Conservation (phyloP, 30 jellyfish, hydroid and myxozoan species). For the Morbakka virulenta region DNA sequence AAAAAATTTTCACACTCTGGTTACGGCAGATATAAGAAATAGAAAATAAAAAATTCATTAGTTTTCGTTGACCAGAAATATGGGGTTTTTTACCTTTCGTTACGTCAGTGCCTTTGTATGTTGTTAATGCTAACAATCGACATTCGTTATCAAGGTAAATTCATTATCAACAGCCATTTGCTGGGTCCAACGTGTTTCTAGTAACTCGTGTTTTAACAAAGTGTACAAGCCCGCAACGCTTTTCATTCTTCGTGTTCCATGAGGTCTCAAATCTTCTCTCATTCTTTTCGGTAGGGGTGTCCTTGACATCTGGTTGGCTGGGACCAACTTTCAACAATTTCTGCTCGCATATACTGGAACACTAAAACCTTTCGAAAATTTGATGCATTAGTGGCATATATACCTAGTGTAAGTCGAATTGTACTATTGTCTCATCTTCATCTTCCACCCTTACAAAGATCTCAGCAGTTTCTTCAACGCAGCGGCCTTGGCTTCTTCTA, state of each 20-base stretch:
- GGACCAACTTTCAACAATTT: conserved; percentile 13
- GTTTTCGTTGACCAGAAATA: too few relatives aligned
- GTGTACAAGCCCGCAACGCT: conserved; percentile 25
- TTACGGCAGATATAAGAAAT: too few relatives aligned
- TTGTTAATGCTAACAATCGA: too few relatives aligned
- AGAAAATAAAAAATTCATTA: too few relatives aligned
- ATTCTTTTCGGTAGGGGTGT: conserved; percentile 19
- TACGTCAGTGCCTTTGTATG: too few relatives aligned
- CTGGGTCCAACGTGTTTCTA: too few relatives aligned
- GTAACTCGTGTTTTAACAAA: background rate
- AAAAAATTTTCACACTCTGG: too few relatives aligned
- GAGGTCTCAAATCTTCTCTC: conserved; percentile 28
- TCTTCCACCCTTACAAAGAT: background rate
- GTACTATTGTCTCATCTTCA: background rate
- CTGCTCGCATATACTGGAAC: conserved; percentile 23
- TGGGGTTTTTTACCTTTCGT: too few relatives aligned
- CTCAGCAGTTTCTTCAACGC: background rate
- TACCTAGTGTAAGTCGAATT: background rate
- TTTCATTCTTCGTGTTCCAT: conserved; percentile 21
- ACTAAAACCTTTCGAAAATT: conserved; percentile 17
- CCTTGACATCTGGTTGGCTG: conserved; percentile 24
- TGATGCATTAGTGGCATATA: conserved; percentile 19
- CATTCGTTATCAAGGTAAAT: too few relatives aligned
- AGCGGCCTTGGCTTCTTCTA: background rate
- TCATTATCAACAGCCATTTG: too few relatives aligned